These are phyloP conservation scores for Eurosta solidaginis DNA, from an alignment of 1,140 invertebrate genomes.

Conservation along the genomic window DNA sequence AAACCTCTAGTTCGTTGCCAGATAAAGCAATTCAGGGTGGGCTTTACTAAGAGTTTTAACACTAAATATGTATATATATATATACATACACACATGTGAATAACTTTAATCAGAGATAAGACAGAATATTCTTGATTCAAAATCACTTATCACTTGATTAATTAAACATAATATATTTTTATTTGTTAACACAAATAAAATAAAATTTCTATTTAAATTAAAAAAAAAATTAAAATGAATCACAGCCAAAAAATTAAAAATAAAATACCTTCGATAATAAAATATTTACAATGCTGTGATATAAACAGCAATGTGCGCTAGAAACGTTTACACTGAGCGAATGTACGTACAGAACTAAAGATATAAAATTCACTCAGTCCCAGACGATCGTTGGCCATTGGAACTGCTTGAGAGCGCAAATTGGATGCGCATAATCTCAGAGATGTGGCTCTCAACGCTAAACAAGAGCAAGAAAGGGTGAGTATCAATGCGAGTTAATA, in stretches of 20 bases:
- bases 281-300: not conserved
- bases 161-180: not conserved
- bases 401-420: not conserved
- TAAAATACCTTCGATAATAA: not conserved
- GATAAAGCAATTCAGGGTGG: not conserved
- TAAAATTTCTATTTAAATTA: not conserved
- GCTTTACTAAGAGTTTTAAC: no score
- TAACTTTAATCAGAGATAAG: not conserved
- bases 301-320: not conserved
- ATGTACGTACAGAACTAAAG: slow-evolving; percentile 25
- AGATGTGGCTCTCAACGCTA: no score
- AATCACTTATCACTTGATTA: not conserved
- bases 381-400: not conserved
- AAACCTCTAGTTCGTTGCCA: not conserved
- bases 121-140: not conserved
- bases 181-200: not conserved
- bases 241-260: not conserved
- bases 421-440: not conserved
- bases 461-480: no score
- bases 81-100: not conserved
- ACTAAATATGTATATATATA: no score
- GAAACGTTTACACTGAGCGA: slow-evolving; percentile 14
- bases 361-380: not conserved
- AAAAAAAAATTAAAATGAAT: not conserved
- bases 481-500: no score